Base-by-base conservation (phyloP, 2,888 invertebrate species). In the Dorcus hopei region DNA sequence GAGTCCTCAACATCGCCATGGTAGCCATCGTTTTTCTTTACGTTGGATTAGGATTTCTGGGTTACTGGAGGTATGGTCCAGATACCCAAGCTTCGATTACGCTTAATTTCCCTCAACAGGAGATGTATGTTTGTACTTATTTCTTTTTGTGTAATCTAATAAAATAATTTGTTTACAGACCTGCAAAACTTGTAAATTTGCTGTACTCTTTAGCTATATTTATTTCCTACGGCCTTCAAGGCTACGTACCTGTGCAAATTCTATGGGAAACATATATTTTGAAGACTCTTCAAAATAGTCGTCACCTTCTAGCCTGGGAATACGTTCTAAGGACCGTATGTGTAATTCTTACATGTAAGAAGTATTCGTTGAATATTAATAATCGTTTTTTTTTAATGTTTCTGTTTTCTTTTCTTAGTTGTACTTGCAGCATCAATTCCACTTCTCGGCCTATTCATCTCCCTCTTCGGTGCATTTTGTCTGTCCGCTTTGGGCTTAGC, bases 1-100 rank as follows among this genome's bases (percentile, higher is more conserved):
- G 95, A 2, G 92, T 93, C 2, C 80, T 95, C 3, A 94, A 93
- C 73, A 80, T 88, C 9, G 92, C 91, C 45, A 94, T 95, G 91
- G 72, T 81, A 2, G 80, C 91, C 61, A 91, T 94, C 26, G 86
- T 89, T 9, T 65, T 87, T 26, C 79, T 95, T 55, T 95, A 95
- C 76, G 87, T 89, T 41, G 81, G 85, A 0, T 83, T 92, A 64
- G 95, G 95, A 48, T 90, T 91, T 72, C 87, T 91, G 68, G 95
- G 95, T 39, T 95, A 93, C 79, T 81, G 92, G 67, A 88, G 85
- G 76, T 95, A 91, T 75, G 91, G 90, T 1, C 79, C 84, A 0
- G 69, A 78, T 0, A 86, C 90, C 61, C 70, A 80, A 55, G 90
- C 91, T 63, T 91, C 90, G 71, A 86, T 96, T 57, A 95, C 95